These are phyloP conservation scores for Metacarcinus magister DNA, from an alignment of 2,888 invertebrate species.

Conservation along the genomic window DNA sequence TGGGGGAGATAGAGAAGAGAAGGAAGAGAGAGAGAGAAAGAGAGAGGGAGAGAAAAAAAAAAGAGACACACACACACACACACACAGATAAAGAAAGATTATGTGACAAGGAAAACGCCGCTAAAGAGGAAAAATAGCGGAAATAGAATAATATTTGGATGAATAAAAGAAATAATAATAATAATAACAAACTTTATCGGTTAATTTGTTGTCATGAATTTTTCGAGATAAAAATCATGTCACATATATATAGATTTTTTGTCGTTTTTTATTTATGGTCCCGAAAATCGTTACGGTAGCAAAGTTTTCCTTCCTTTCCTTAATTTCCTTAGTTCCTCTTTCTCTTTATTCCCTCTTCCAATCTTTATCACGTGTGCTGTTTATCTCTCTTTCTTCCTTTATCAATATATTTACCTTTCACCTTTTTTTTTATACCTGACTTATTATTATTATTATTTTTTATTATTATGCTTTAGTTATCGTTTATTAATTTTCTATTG, in stretches of 20 bases:
- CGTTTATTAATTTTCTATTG: background rate
- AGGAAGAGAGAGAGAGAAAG: conserved; percentile 47
- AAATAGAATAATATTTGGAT: background rate
- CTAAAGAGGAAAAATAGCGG: background rate
- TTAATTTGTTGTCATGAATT: background rate
- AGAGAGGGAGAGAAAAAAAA: background rate
- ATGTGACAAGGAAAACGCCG: background rate
- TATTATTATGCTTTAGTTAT: background rate
- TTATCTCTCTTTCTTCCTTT: background rate
- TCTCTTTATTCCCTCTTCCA: background rate
- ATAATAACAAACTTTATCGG: background rate
- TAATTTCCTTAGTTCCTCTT: background rate
- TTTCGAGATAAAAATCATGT: background rate
- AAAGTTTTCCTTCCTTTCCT: background rate
- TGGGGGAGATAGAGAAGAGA: conserved; percentile 14
- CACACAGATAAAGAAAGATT: background rate
- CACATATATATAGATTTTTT: background rate
- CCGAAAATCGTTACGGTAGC: background rate
- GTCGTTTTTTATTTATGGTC: background rate
- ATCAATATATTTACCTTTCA: background rate
- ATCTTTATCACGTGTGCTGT: background rate
- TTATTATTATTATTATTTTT: no score
- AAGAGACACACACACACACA: conserved; percentile 52
- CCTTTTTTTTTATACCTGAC: no score
- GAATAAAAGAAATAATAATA: background rate